These are phyloP conservation scores for Amiota mariae DNA, from an alignment of 2,888 invertebrate species.

Conservation along the genomic window DNA sequence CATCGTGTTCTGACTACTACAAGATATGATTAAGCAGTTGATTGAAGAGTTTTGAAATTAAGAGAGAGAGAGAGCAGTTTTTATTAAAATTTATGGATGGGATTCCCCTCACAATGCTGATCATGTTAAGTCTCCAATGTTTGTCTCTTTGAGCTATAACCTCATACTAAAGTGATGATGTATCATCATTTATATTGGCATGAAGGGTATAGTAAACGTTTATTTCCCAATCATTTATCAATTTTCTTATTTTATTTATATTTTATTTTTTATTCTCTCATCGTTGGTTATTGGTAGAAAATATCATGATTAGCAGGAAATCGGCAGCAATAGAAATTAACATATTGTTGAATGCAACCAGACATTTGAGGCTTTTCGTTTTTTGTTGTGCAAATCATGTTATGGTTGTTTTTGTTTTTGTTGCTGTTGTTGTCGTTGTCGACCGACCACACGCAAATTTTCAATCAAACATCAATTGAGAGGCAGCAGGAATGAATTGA, in stretches of 20 bases:
- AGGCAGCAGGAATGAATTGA: too few relatives aligned
- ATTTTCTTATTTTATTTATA: conserved; percentile 12
- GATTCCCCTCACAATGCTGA: too few relatives aligned
- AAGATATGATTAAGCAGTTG: too few relatives aligned
- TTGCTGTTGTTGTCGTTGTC: background rate
- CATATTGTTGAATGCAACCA: conserved; percentile 17
- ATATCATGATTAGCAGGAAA: conserved; percentile 22
- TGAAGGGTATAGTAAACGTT: background rate
- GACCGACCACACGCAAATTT: conserved; percentile 22
- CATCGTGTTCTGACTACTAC: too few relatives aligned
- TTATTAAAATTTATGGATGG: too few relatives aligned
- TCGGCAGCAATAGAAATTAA: conserved; percentile 17
- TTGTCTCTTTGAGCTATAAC: too few relatives aligned
- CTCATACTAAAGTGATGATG: too few relatives aligned
- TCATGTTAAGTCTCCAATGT: too few relatives aligned
- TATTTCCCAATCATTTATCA: conserved; percentile 25
- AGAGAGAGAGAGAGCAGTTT: too few relatives aligned
- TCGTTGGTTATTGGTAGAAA: conserved; percentile 5
- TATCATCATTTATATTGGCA: background rate
- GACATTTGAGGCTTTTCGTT: background rate
- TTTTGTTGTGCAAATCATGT: background rate
- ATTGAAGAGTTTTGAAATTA: too few relatives aligned
- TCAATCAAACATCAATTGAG: background rate
- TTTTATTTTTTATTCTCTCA: conserved; percentile 3
- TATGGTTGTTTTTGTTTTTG: background rate